Percentiles rank a stretch among this genome's conserved stretches.
These are phyloP conservation scores for Myanophis thanlyinensis DNA, from an alignment of 2,113 vertebrate species.

Conservation along the genomic window DNA sequence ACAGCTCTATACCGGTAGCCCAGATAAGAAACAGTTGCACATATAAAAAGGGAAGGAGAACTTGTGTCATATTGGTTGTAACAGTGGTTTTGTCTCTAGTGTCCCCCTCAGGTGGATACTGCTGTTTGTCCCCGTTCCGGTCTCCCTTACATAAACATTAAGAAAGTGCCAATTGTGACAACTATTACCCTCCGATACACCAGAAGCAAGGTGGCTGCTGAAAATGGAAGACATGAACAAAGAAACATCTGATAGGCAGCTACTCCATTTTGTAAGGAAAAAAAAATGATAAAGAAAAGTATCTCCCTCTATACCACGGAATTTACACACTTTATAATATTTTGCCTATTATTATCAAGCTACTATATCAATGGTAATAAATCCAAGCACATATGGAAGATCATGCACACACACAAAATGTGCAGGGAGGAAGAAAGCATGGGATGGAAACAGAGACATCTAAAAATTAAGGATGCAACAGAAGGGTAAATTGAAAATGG, in stretches of 20 bases:
- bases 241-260: neutral
- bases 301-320: neutral
- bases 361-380: neutral
- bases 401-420: neutral
- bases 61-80: neutral
- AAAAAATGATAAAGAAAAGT: neutral
- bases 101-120: neutral
- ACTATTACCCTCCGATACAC: neutral
- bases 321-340: neutral
- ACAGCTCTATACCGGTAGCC: no score
- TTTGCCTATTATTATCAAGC: neutral
- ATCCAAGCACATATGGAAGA: neutral
- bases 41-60: neutral
- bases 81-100: neutral
- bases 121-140: neutral
- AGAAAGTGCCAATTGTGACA: neutral
- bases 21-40: neutral
- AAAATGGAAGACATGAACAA: neutral
- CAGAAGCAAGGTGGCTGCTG: neutral
- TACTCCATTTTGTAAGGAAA: neutral
- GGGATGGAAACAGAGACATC: constrained; percentile 5
- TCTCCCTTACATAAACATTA: neutral
- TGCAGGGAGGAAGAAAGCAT: neutral
- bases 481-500: constrained; percentile 53
- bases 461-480: constrained; percentile 40